Conservation (phyloP, 2,888 invertebrate species). For the Drosophila paranaensis region DNA sequence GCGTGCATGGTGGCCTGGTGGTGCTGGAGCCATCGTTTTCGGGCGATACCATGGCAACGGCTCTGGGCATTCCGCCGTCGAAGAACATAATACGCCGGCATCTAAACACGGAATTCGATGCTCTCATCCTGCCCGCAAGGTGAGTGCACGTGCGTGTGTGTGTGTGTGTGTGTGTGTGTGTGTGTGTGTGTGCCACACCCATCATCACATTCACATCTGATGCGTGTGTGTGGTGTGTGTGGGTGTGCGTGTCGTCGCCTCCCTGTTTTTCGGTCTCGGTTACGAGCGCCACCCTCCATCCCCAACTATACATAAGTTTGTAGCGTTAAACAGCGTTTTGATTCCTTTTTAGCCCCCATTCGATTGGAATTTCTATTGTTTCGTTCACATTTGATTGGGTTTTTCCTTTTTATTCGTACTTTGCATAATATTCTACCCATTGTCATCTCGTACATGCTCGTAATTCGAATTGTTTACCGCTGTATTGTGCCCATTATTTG, state of each 20-base stretch:
- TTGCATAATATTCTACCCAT: constrained; percentile 34
- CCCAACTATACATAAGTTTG: constrained; percentile 42
- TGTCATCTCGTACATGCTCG: constrained; percentile 26
- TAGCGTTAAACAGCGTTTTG: constrained; percentile 70
- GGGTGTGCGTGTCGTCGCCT: constrained; percentile 16
- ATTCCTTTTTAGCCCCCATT: constrained; percentile 46
- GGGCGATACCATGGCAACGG: constrained; percentile 97
- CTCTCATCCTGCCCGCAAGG: constrained; percentile 96
- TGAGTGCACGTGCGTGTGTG: constrained; percentile 82
- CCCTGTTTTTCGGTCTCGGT: constrained; percentile 8
- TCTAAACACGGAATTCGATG: constrained; percentile 95
- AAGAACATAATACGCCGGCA: constrained; percentile 97
- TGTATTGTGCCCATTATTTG: constrained; percentile 22
- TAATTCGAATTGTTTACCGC: constrained; percentile 25
- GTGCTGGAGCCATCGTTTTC: constrained; percentile 97
- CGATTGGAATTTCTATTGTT: constrained; percentile 48
- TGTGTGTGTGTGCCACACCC: neutral
- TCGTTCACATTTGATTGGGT: constrained; percentile 45
- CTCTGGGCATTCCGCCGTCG: constrained; percentile 95
- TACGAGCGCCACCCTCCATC: constrained; percentile 7
- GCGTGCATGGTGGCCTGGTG: constrained; percentile 97
- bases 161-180: constrained; percentile 23
- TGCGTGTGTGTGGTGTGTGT: constrained; percentile 27
- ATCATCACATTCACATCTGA: constrained; percentile 8
- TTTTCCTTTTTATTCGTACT: constrained; percentile 15